phyloP scores from a whole-genome alignment of 2,113 vertebrate genomes.

The Oryzias javanicus region DNA sequence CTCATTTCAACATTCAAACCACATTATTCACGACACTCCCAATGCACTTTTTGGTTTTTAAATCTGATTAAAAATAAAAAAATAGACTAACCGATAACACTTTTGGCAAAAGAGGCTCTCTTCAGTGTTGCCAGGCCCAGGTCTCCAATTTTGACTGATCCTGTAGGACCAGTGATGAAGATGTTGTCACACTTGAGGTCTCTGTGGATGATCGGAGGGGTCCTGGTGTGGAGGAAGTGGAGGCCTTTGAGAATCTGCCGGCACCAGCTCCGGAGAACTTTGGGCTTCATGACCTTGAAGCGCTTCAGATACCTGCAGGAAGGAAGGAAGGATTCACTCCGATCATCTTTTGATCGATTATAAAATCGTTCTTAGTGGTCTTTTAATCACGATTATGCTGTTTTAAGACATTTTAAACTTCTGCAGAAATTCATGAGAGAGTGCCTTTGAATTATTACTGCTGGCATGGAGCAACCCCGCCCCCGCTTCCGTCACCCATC shows the following conservation, averaged over 20 bases:
- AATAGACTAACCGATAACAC: constrained; percentile 89
- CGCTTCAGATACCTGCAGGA: constrained; percentile 90
- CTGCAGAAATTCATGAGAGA: no score
- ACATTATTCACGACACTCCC: no score
- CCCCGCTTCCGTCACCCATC: no score
- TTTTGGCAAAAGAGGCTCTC: constrained; percentile 96
- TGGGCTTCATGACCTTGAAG: constrained; percentile 98
- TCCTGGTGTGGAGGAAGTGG: constrained; percentile 93
- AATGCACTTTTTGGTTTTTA: neutral
- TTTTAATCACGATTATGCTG: no score
- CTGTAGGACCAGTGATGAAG: constrained; percentile 98
- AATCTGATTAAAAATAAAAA: no score
- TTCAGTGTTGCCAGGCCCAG: constrained; percentile 95
- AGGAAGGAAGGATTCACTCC: neutral
- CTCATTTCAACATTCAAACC: no score
- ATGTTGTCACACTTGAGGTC: constrained; percentile 99
- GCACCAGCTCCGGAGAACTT: constrained; percentile 96
- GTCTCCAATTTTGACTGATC: constrained; percentile 97
- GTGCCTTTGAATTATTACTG: no score
- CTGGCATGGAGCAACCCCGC: no score
- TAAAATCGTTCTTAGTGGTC: no score
- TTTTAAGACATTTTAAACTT: no score
- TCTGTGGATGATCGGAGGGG: constrained; percentile 96
- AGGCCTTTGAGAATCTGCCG: constrained; percentile 97
- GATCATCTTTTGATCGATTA: no score